Conservation (phyloP, 2,113 vertebrate species). For the Uropsilus gracilis region DNA sequence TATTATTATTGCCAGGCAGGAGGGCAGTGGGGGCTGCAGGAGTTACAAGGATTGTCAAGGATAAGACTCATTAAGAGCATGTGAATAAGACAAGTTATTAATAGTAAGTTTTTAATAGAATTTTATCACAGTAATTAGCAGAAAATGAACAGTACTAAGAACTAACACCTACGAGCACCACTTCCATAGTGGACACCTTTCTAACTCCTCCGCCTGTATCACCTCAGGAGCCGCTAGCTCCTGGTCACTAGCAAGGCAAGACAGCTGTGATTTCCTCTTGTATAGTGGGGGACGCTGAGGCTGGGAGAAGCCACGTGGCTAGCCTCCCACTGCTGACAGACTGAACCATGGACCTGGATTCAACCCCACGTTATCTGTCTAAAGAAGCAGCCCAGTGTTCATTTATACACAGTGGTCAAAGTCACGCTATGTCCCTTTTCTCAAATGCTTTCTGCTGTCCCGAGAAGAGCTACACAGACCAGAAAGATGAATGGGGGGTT, state of each 20-base stretch:
- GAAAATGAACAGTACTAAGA: background rate
- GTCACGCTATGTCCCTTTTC: background rate
- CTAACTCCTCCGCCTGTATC: rapidly evolving
- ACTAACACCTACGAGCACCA: background rate
- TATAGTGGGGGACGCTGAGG: background rate
- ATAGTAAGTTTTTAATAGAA: background rate
- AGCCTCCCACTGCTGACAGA: background rate
- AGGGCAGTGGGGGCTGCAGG: background rate
- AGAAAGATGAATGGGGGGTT: background rate
- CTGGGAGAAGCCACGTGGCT: background rate
- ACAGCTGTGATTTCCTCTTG: background rate
- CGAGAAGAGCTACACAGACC: background rate
- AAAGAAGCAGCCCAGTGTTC: background rate
- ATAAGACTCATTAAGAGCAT: background rate
- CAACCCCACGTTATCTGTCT: background rate
- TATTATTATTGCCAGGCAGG: background rate
- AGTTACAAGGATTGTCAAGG: background rate
- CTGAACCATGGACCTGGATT: too few species aligned
- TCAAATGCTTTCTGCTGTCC: background rate
- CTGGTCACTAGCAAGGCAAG: background rate
- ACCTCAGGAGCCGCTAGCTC: background rate
- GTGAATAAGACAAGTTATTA: background rate
- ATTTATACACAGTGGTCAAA: background rate
- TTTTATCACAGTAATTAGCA: background rate
- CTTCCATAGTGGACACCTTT: background rate